Conservation (phyloP, 2,113 vertebrate genomes). For the Malaclemys terrapin region DNA sequence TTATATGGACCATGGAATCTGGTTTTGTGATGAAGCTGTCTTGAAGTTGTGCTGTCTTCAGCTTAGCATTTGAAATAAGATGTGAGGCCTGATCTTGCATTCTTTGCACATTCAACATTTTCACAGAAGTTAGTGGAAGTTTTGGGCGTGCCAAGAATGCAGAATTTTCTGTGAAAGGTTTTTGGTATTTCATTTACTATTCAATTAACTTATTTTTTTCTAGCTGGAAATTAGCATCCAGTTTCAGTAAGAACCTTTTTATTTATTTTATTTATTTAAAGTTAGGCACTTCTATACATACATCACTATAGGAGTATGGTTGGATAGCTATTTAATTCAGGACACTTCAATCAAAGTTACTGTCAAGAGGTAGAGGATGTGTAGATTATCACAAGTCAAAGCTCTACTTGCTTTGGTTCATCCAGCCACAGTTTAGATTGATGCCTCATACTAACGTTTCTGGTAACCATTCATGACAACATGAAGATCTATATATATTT, state of each 20-base stretch:
- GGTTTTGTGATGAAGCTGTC: neutral
- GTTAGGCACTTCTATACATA: neutral
- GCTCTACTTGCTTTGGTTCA: neutral
- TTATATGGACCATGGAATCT: neutral
- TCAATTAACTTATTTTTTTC: accelerated
- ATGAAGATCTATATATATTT: neutral
- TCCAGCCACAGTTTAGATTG: neutral
- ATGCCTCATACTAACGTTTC: accelerated
- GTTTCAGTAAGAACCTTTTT: accelerated
- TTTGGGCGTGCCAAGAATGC: neutral
- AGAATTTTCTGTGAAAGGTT: neutral
- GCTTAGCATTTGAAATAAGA: neutral
- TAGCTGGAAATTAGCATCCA: accelerated
- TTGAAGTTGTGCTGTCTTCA: neutral
- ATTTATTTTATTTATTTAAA: neutral
- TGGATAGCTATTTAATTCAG: neutral
- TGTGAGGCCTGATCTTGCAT: accelerated
- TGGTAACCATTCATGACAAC: neutral
- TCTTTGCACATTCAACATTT: neutral
- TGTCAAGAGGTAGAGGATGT: neutral
- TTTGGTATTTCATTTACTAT: neutral
- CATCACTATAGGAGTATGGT: neutral
- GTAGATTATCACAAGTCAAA: neutral
- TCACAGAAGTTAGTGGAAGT: neutral
- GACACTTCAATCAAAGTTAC: neutral